Base-by-base conservation (phyloP, 2,888 invertebrate species). In the Limnephilus marmoratus region DNA sequence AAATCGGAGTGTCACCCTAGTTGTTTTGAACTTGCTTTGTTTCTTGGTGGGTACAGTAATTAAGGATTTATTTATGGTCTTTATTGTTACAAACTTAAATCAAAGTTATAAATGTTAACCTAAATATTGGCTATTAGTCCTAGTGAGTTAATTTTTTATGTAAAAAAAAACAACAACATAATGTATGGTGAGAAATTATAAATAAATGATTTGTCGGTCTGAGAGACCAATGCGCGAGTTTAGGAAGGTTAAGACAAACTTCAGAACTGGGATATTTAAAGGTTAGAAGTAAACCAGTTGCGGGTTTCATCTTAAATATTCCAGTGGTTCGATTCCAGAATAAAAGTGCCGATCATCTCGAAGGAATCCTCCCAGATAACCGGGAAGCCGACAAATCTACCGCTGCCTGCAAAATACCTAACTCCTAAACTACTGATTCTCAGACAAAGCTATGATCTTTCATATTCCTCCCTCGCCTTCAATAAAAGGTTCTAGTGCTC, bases 391-490 rank as follows among this genome's bases (percentile, higher is more conserved):
- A 68, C 68, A 68, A 68, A 68, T 68, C 68, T 68, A 7, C 68
- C 68, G n/a, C n/a, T 68, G 68, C 68, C n/a, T 68, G 68, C 24
- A n/a, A 49, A 49, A 49, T 24, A 68, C 24, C 18, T 5, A 53
- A 68, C 9, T n/a, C 68, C 68, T 68, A 68, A 68, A 68, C 68
- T 68, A 68, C 68, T 68, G 68, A 68, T n/a, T 68, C 68, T 9
- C 68, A 24, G 68, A 68, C 68, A 68, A 68, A 68, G 24, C 68
- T 68, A 68, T 68, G 68, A 68, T 68, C 24, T 68, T 68, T 68
- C 68, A 68, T 68, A 68, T 68, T 68, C 68, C 68, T 68, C 68
- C 68, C 68, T 68, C n/a, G 68, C 68, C 68, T 68, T 68, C 68
- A 68, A 68, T 68, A 68, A 68, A 68, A 68, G 68, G 68, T 24